Percentiles rank a stretch among this genome's conserved stretches.
Evolutionary conservation across 2,113 vertebrate genomes (phyloP).

Genomic region (Numenius arquata): DNA sequence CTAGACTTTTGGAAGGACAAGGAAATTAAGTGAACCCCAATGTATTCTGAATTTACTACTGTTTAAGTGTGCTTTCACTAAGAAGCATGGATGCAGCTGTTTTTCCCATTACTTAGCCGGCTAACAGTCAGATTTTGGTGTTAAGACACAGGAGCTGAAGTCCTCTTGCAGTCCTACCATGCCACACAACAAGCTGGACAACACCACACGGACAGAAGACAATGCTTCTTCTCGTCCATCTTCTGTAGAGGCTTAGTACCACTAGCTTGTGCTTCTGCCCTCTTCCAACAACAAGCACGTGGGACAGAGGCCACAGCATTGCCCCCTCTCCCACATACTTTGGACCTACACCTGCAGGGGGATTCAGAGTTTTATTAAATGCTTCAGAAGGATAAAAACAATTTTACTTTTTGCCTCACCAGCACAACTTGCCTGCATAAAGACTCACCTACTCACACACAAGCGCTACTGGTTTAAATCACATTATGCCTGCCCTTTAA

Average conservation of each 20-base stretch:
- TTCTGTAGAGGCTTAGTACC: background rate
- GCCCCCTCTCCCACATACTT: background rate
- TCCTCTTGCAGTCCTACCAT: background rate
- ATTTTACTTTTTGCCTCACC: background rate
- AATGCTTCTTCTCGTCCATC: fast-evolving
- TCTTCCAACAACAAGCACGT: fast-evolving
- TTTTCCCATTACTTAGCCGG: background rate
- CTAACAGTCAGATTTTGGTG: background rate
- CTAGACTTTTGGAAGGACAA: background rate
- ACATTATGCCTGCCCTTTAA: background rate
- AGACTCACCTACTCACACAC: background rate
- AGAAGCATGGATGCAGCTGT: background rate
- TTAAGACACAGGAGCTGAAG: background rate
- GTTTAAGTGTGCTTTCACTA: background rate
- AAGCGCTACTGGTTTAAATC: background rate
- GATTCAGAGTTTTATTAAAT: background rate
- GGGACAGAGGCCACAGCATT: background rate
- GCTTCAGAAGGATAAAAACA: background rate
- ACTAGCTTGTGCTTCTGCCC: background rate
- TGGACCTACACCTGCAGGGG: background rate
- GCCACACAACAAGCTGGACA: background rate
- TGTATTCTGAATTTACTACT: background rate
- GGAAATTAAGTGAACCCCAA: background rate
- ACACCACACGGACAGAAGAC: fast-evolving
- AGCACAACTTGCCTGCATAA: background rate